These are phyloP conservation scores for Alviniconcha strummeri DNA, from an alignment of 2,888 invertebrate species.

Conservation along the genomic window DNA sequence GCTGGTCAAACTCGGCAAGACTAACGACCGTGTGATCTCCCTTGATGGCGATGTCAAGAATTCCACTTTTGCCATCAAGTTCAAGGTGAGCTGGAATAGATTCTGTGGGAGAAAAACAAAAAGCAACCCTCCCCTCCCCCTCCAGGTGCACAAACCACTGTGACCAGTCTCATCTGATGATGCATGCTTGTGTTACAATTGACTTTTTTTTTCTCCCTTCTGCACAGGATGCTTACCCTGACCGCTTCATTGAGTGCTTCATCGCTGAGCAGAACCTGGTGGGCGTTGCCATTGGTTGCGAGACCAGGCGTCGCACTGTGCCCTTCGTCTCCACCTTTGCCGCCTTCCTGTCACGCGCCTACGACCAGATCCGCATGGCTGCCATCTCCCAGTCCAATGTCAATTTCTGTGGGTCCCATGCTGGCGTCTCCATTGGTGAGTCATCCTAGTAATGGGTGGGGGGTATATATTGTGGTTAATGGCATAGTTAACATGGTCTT, in stretches of 20 bases:
- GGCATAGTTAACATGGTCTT: no score
- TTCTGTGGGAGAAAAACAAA: no score
- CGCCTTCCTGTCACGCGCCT: slow-evolving; percentile 96
- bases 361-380: slow-evolving; percentile 99
- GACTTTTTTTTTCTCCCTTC: neutral
- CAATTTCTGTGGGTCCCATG: slow-evolving; percentile 97
- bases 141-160: no score
- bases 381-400: slow-evolving; percentile 98
- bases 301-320: slow-evolving; percentile 92
- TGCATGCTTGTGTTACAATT: no score
- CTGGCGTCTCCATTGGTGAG: slow-evolving; percentile 95
- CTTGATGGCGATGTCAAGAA: slow-evolving; percentile 99
- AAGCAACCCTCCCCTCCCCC: no score
- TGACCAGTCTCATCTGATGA: no score
- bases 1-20: slow-evolving; percentile 87
- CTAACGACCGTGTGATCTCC: slow-evolving; percentile 87
- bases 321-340: slow-evolving; percentile 98
- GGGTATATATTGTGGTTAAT: no score
- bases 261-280: slow-evolving; percentile 99
- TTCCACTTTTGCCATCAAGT: slow-evolving; percentile 96
- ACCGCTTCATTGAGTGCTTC: slow-evolving; percentile 95
- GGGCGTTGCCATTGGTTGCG: slow-evolving; percentile 93
- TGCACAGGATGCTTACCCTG: slow-evolving; percentile 74
- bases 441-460: slow-evolving; percentile 20
- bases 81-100: slow-evolving; percentile 76